Conservation (phyloP, 2,113 vertebrate genomes). For the Polypterus bichir region DNA sequence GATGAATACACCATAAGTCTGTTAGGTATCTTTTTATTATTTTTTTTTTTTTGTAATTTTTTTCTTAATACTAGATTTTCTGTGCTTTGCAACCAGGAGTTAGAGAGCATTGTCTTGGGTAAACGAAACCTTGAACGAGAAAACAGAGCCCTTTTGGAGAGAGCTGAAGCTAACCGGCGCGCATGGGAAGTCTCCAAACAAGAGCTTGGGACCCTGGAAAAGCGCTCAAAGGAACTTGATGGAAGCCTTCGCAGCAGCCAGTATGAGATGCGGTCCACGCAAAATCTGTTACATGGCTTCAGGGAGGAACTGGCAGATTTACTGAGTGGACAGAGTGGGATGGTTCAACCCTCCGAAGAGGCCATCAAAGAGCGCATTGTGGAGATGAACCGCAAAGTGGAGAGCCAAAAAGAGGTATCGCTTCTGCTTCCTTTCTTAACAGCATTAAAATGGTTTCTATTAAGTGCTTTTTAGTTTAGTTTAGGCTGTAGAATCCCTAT, state of each 20-base stretch:
- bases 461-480: too few relatives aligned
- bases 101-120: conserved; percentile 37
- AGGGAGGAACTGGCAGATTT: conserved; percentile 44
- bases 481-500: too few relatives aligned
- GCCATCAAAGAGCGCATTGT: conserved; percentile 47
- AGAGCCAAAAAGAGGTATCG: conserved; percentile 30
- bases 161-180: conserved; percentile 46
- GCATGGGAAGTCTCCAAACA: conserved; percentile 44
- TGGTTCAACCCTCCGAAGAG: conserved; percentile 32
- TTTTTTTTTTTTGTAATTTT: too few relatives aligned
- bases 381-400: conserved; percentile 41
- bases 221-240: conserved; percentile 47
- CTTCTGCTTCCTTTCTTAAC: neutral
- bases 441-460: too few relatives aligned
- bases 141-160: conserved; percentile 44
- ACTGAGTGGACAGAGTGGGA: conserved; percentile 27
- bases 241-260: conserved; percentile 37
- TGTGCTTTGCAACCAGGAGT: conserved; percentile 43
- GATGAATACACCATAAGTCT: too few relatives aligned
- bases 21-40: too few relatives aligned
- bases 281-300: conserved; percentile 39
- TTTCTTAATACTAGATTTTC: neutral
- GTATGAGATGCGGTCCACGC: conserved; percentile 34
- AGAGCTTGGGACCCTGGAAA: conserved; percentile 48
- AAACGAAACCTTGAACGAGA: conserved; percentile 53